phyloP scores from a whole-genome alignment of 2,888 invertebrate genomes.

The Odontomyia ornata region DNA sequence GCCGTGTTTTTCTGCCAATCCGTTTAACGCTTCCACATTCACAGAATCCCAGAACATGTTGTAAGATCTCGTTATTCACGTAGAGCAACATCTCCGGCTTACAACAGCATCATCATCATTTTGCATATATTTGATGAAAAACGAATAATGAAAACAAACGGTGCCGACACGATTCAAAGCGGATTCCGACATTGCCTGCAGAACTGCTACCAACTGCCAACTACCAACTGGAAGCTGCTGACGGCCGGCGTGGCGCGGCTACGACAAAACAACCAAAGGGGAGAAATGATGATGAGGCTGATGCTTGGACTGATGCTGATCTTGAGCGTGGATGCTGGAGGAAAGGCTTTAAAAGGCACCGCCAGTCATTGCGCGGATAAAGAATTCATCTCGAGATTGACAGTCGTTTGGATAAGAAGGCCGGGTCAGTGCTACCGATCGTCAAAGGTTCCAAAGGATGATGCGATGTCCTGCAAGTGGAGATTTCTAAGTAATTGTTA shows the following conservation, averaged over 20 bases:
- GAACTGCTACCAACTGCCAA: background rate
- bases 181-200: slow-evolving; percentile 7
- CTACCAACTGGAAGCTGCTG: background rate
- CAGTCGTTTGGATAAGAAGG: slow-evolving; percentile 1
- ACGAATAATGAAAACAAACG: slow-evolving; percentile 17
- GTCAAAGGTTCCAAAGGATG: background rate
- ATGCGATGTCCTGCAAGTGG: background rate
- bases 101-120: slow-evolving; percentile 29
- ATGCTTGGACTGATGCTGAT: slow-evolving; percentile 4
- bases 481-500: background rate
- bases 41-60: slow-evolving; percentile 27
- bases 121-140: slow-evolving; percentile 39
- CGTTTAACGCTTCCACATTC: slow-evolving; percentile 41
- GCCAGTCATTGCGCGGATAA: slow-evolving; percentile 27
- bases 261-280: background rate
- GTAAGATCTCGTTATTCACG: slow-evolving; percentile 39
- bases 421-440: background rate
- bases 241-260: background rate
- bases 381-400: slow-evolving; percentile 35
- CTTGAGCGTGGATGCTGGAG: background rate
- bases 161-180: slow-evolving; percentile 26
- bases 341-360: slow-evolving; percentile 35
- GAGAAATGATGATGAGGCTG: background rate
- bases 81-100: slow-evolving; percentile 3
- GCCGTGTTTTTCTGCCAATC: slow-evolving; percentile 49